Evolutionary conservation across 1,140 invertebrate genomes (phyloP), one percentile per base, ranked within the genome.

Genomic region (Bacillus rossius): DNA sequence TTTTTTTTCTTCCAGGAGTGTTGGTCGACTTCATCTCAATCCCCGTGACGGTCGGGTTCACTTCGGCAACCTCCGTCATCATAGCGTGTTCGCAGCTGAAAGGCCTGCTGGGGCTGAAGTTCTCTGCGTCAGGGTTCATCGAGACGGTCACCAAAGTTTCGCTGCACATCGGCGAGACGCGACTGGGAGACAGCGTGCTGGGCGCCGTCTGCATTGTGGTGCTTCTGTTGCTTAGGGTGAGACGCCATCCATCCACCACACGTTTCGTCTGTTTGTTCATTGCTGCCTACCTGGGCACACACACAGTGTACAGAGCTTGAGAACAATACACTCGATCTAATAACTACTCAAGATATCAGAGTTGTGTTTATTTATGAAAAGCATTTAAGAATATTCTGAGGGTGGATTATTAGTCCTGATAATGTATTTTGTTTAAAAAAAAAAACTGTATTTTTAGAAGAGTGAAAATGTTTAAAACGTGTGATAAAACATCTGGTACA

Each of bases 11-110:
- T 72, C 10, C 75, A 95, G 95, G 94, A 64, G 94, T 97, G 60
- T 77, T 97, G 17, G 88, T 97, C 48, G 92, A 95, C 73, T 98
- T 96, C 71, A 96, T 98, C 68, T 95, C 94, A 0, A 84, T 91
- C 43, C 92, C 94, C 3, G 94, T 97, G 13, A 94, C 94, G 0
- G 92, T 91, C 52, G 92, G 93, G 0, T 97, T 96, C 68, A 96
- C 93, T 0, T 93, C 92, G 19, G 93, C 94, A 14, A 95, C 94
- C 0, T 93, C 94, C 14, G 81, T 97, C 7, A 95, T 94, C 47
- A 96, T 97, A 45, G 88, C 89, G 1, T 83, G 86, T 8, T 90
- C 91, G 0, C 94, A 98, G 75, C 71, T 96, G 0, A 96, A 92
- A 73, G 85, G 84, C 49, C 74, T 95, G 1, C 72, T 94, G 8